A percentile compares a stretch with the other conserved stretches of the same genome.
Conservation (phyloP, 2,113 vertebrate species). For the Dissostichus mawsoni region DNA sequence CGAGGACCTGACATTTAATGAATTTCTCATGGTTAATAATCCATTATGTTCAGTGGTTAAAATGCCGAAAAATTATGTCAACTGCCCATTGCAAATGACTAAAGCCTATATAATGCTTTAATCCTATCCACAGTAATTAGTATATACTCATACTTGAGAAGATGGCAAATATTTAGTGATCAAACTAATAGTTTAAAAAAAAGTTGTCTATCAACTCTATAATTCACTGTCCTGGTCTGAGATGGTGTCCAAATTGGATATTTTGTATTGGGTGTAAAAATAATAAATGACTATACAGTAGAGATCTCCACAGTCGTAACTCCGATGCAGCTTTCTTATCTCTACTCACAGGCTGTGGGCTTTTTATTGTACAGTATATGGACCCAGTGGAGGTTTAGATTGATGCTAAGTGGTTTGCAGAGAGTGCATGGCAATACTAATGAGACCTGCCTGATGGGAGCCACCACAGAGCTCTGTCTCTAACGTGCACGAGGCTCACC, state of each 20-base stretch:
- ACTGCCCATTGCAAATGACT: not conserved
- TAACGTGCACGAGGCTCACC: conserved; percentile 31
- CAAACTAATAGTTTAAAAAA: not conserved
- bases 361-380: conserved; percentile 25
- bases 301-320: not conserved
- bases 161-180: not conserved
- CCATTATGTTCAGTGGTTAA: not conserved
- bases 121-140: not conserved
- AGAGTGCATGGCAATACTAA: conserved; percentile 47
- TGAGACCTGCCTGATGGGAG: conserved; percentile 42
- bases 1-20: not conserved
- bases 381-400: conserved; percentile 40
- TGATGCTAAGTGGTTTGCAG: conserved; percentile 56
- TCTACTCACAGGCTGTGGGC: conserved; percentile 34
- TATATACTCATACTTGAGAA: not conserved
- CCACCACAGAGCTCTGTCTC: conserved; percentile 9
- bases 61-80: not conserved
- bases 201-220: not conserved
- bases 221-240: not conserved
- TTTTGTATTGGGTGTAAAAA: not conserved
- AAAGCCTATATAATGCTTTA: not conserved
- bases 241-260: not conserved
- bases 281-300: not conserved
- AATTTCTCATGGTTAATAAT: not conserved
- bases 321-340: conserved; percentile 18